Evolutionary conservation across 2,888 invertebrate genomes (phyloP), one percentile per base, ranked within the genome.

Genomic region (Apodemia mormo): DNA sequence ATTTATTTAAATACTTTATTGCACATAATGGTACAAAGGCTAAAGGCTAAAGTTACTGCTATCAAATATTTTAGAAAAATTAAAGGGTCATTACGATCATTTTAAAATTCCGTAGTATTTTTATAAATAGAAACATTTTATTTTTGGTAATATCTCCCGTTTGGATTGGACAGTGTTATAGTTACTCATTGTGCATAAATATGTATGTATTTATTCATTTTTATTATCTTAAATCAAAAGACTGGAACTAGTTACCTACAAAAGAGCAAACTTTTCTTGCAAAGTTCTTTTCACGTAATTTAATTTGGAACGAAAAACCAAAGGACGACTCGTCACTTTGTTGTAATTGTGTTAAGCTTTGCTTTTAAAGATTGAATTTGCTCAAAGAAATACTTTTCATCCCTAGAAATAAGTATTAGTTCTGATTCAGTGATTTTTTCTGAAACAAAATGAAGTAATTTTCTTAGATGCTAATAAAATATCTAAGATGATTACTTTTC

Each of bases 241-340:
- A 49, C 14, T n/a, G 14, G 14, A 5, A 4, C 10, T 6, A 49
- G n/a, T 49, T 49, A 49, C 49, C 10, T 49, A n/a, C n/a, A 49
- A 49, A 49, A 49, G n/a, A 49, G 6, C 10, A 49, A 52, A 52
- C 49, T 52, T 49, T 52, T n/a, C 3, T n/a, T 52, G 49, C 0
- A n/a, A 52, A 52, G 22, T 58, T 58, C 58, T 58, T 58, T 58
- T 58, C 58, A 58, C 30, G 22, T 22, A 6, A 58, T 58, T 58
- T 58, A 9, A 58, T 58, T 58, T 58, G 30, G 30, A 30, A 58
- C 10, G 58, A n/a, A 30, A 56, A 58, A 58, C 58, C 58, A 58
- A 58, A 58, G 58, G 58, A 29, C 29, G 22, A 29, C 22, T 58
- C 22, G 30, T 58, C 30, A 30, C 4, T 58, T 22, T 58, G 56